Percentiles rank a stretch among this genome's conserved stretches.
These are phyloP conservation scores for Simalia tracyae DNA, from an alignment of 2,797 vertebrate genomes.

Conservation along the genomic window DNA sequence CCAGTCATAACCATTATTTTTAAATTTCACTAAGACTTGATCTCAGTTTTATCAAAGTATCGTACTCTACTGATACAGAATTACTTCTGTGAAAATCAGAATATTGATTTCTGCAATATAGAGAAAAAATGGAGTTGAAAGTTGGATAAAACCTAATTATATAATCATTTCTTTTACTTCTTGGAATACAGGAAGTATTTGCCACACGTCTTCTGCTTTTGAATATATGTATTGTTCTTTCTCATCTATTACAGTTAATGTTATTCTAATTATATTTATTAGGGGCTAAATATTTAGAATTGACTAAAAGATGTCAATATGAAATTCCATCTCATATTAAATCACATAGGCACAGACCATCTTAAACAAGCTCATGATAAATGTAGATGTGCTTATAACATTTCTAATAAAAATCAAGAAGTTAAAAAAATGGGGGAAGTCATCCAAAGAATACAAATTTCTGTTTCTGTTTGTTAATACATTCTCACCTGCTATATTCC, in stretches of 20 bases:
- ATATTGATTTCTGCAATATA: conserved; percentile 3
- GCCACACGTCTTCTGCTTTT: not conserved
- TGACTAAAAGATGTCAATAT: conserved; percentile 58
- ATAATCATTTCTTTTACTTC: not conserved
- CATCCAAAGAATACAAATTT: not conserved
- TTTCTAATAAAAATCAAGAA: not conserved
- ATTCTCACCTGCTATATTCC: not conserved
- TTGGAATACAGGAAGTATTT: not conserved
- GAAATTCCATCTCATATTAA: conserved; percentile 50
- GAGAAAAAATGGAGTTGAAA: not conserved
- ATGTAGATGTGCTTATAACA: not conserved
- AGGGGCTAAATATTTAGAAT: conserved; percentile 52
- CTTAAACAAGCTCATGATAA: conserved; percentile 15
- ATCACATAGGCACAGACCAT: conserved; percentile 40
- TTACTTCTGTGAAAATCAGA: not conserved
- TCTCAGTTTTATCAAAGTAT: not conserved
- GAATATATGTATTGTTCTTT: not conserved
- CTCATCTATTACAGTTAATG: conserved; percentile 13
- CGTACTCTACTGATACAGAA: not conserved
- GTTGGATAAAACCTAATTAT: not conserved
- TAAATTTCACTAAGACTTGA: not conserved
- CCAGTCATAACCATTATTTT: not conserved
- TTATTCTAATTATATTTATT: conserved; percentile 60
- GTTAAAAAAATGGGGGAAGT: not conserved
- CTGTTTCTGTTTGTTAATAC: not conserved